Percentiles rank a stretch among this genome's conserved stretches.
These are phyloP conservation scores for Epistrophe eligans DNA, from an alignment of 2,888 invertebrate species.

Conservation along the genomic window DNA sequence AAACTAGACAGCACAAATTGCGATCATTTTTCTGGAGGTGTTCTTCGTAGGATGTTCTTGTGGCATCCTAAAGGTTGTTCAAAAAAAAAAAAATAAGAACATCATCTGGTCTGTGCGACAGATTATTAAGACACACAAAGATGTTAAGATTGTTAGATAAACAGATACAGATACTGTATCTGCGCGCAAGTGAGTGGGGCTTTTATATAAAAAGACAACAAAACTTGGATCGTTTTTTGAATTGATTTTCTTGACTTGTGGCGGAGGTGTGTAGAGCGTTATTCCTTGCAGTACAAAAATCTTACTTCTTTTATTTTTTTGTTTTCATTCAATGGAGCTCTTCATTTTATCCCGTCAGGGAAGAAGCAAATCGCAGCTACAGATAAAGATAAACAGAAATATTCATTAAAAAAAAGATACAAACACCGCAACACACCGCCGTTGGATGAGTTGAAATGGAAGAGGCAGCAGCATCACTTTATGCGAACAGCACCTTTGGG, in stretches of 20 bases:
- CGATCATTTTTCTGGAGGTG: constrained; percentile 60
- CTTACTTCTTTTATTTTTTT: constrained; percentile 15
- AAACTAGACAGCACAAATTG: constrained; percentile 58
- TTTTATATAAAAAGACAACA: background rate
- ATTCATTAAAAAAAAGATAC: constrained; percentile 22
- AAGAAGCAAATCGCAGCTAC: constrained; percentile 61
- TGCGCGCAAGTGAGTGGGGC: constrained; percentile 6
- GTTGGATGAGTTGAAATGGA: constrained; percentile 22
- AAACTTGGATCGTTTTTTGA: constrained; percentile 21
- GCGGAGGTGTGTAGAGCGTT: constrained; percentile 46
- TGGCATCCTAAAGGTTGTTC: constrained; percentile 3
- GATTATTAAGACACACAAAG: constrained; percentile 69
- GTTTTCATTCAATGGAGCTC: constrained; percentile 44
- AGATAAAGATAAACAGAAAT: constrained; percentile 62
- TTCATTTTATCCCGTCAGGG: constrained; percentile 46
- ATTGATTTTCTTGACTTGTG: constrained; percentile 41
- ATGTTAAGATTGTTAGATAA: constrained; percentile 50
- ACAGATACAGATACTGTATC: constrained; percentile 33
- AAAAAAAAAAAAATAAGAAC: background rate
- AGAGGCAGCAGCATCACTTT: constrained; percentile 19
- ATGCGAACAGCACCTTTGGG: constrained; percentile 54
- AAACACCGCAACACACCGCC: background rate
- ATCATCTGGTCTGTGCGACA: constrained; percentile 53
- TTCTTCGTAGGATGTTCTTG: constrained; percentile 39
- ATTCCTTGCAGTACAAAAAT: constrained; percentile 19